Base-by-base conservation (phyloP, 2,113 vertebrate genomes). In the Rhadina sibilatrix region DNA sequence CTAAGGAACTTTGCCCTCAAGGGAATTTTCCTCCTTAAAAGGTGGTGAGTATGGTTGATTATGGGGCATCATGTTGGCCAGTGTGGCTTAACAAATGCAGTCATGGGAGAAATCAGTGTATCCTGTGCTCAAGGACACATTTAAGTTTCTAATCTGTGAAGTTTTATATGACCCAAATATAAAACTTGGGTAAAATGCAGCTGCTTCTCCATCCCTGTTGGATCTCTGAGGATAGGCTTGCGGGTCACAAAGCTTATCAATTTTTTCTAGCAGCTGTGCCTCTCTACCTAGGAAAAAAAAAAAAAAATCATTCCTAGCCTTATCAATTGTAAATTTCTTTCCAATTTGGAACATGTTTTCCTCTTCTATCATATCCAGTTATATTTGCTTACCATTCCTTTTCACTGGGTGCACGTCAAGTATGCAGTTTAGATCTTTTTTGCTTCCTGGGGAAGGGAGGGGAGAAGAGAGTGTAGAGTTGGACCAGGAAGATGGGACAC, bases 21-120 rank as follows among this genome's bases (percentile, higher is more conserved):
- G 40, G 28, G 19, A 44, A 53, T 44, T 88, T 88, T 47, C 15
- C 5, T 87, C 8, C 25, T n/a, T 76, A 10, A 72, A 86, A 56
- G 23, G 5, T 61, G 18, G 3, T n/a, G 56, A 53, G 19, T 65
- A 31, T 37, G 18, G 23, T 16, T 57, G 38, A 23, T 46, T 0
- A 0, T 57, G 12, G 12, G 40, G 2, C 9, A 38, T 23, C 5
- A 2, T 13, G 9, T 66, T 64, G 50, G 35, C 72, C 52, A 10
- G 27, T 24, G 22, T 40, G 38, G 21, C 30, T 85, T 69, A 66
- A 31, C 16, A 50, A 71, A 30, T 50, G 10, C 12, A 57, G 38
- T 37, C 33, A 27, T 38, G 11, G 35, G 47, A 93, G 35, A 90
- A 78, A 75, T 31, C 31, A 28, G 42, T 75, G 23, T 25, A 28